Conservation (phyloP, 2,888 invertebrate genomes). For the Unio delphinus region DNA sequence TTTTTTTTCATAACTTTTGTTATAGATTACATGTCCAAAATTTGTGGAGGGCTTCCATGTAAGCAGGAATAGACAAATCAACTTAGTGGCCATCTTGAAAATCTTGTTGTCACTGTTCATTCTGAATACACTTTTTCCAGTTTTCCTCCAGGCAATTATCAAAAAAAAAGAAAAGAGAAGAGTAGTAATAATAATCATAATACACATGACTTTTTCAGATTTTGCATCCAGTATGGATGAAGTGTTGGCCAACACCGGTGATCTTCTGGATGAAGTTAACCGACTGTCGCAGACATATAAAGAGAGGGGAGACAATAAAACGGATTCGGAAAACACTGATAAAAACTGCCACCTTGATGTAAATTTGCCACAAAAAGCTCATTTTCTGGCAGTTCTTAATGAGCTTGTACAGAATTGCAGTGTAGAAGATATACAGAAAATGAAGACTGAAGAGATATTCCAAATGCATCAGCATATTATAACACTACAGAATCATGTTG, state of each 20-base stretch:
- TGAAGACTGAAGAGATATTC: constrained; percentile 28
- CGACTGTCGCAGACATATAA: constrained; percentile 12
- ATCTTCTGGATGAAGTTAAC: constrained; percentile 23
- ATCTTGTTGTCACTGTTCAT: too few species aligned
- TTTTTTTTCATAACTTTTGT: too few species aligned
- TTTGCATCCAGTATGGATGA: constrained; percentile 18
- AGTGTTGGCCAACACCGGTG: constrained; percentile 18
- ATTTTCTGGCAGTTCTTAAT: constrained; percentile 11
- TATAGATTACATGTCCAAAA: too few species aligned
- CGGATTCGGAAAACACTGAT: neutral
- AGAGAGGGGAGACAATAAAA: constrained; percentile 9
- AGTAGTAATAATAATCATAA: too few species aligned
- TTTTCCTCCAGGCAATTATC: too few species aligned
- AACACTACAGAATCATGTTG: constrained; percentile 26
- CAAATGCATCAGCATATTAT: constrained; percentile 34
- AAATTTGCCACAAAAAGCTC: neutral
- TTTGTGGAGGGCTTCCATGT: too few species aligned
- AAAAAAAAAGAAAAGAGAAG: too few species aligned
- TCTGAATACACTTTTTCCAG: too few species aligned
- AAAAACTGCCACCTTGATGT: constrained; percentile 2
- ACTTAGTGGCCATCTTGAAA: too few species aligned
- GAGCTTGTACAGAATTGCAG: constrained; percentile 12
- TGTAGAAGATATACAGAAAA: constrained; percentile 10
- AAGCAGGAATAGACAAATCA: too few species aligned
- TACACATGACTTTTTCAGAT: constrained; percentile 6